Percentiles rank a stretch among this genome's conserved stretches.
phyloP scores from a whole-genome alignment of 2,888 invertebrate species.

The Nycteola revayana region DNA sequence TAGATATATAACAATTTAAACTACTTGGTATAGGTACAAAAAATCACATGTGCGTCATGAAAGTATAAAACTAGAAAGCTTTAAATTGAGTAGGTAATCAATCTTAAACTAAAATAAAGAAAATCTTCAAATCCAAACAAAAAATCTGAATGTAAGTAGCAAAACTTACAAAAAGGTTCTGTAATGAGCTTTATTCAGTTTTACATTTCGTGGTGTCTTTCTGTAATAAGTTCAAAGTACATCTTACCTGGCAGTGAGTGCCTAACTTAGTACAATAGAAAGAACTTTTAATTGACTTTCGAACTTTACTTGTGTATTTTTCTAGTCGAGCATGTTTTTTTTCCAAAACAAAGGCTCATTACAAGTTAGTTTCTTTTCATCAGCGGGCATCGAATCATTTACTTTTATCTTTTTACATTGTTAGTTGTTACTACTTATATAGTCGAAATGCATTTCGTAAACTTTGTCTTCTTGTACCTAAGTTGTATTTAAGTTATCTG shows the following conservation, averaged over 20 bases:
- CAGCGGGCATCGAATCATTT: constrained; percentile 16
- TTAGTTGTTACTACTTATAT: constrained; percentile 15
- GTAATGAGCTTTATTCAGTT: too few species aligned
- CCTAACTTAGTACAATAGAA: constrained; percentile 30
- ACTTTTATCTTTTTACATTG: constrained; percentile 16
- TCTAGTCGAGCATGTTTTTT: constrained; percentile 21
- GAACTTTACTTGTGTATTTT: constrained; percentile 33
- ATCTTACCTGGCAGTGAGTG: constrained; percentile 19
- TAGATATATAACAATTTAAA: too few species aligned
- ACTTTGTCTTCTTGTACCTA: constrained; percentile 4
- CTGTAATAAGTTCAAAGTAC: too few species aligned
- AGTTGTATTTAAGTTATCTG: too few species aligned
- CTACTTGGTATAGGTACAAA: too few species aligned
- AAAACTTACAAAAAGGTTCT: too few species aligned
- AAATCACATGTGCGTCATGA: too few species aligned
- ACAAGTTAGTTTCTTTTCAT: constrained; percentile 19
- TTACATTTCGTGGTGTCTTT: constrained; percentile 7
- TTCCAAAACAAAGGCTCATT: constrained; percentile 21
- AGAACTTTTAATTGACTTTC: constrained; percentile 42
- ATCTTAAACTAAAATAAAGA: too few species aligned
- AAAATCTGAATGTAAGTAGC: too few species aligned
- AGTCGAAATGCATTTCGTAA: constrained; percentile 15
- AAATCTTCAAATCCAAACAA: too few species aligned
- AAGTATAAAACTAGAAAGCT: too few species aligned
- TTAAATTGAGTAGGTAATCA: too few species aligned